Evolutionary conservation across 2,113 vertebrate genomes (phyloP), one percentile per base, ranked within the genome.

Genomic region (Fulica atra): DNA sequence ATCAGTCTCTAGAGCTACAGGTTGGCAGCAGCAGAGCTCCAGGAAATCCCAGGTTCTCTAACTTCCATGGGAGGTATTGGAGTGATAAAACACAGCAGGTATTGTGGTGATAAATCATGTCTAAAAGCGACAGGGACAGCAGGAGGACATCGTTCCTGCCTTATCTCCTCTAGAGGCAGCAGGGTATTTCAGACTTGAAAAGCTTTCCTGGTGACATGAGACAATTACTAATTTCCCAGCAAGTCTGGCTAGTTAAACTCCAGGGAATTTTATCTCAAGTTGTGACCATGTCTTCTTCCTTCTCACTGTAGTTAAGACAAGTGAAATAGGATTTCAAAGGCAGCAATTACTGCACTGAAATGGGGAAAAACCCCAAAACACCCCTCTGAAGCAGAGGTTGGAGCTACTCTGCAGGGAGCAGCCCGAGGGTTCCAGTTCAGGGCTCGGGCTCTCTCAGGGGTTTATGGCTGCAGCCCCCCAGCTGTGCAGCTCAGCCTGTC

Each of bases 291-390:
- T 61, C 29, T n/a, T 56, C 35, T 35, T 70, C 48, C 69, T 63
- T 31, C 40, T 78, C 1, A 0, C 51, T 54, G 2, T 1, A 48
- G 42, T 8, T 35, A 20, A 48, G 63, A 68, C 23, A 33, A 69
- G 26, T 17, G 35, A 92, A 76, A 64, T 16, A n/a, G 0, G 1
- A 25, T 38, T 89, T 84, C 69, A 48, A 63, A 90, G 59, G 66
- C 25, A 51, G 21, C 7, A 68, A 88, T 74, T 74, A 77, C 25
- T 4, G 4, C 53, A 19, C 3, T 53, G 44, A 77, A 76, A 56
- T 73, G 57, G 7, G 9, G 5, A 16, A 23, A 9, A 48, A 16
- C 7, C 7, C 11, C 16, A 10, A 7, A 35, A 31, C 16, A 4
- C 3, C 18, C 14, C 28, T 16, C 23, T 40, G 66, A 36, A 69